Evolutionary conservation across 2,888 invertebrate genomes (phyloP).

Genomic region (Ommatoiulus sabulosus): DNA sequence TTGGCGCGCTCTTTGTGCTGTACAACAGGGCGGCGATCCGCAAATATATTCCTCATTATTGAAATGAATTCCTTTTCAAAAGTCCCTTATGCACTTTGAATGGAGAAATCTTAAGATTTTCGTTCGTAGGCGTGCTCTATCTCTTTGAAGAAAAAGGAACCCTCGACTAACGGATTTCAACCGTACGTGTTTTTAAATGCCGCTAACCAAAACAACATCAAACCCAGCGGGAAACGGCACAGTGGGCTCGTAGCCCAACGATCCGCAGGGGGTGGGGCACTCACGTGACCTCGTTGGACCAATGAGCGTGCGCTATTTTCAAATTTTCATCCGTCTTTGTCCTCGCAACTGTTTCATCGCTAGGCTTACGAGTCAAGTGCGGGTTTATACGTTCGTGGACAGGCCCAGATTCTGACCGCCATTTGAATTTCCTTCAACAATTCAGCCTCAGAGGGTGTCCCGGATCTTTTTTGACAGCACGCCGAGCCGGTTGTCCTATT

Average conservation of each 20-base stretch:
- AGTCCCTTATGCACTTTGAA: neutral
- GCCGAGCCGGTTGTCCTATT: neutral
- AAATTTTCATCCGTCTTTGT: slow-evolving; percentile 51
- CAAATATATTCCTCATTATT: neutral
- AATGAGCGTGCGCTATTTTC: slow-evolving; percentile 42
- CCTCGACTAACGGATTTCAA: slow-evolving; percentile 1
- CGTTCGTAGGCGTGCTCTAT: neutral
- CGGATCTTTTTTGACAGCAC: neutral
- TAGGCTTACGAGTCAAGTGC: slow-evolving; percentile 28
- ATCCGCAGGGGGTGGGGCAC: neutral
- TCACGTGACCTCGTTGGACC: slow-evolving; percentile 41
- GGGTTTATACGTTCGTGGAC: neutral
- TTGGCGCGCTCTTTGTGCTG: neutral
- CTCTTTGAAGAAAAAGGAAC: neutral
- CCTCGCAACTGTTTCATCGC: slow-evolving; percentile 41
- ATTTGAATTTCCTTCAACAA: neutral
- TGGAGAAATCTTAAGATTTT: neutral
- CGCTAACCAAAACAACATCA: neutral
- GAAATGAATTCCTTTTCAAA: neutral
- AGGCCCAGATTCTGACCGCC: neutral
- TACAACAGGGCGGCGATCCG: neutral
- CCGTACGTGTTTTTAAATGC: neutral
- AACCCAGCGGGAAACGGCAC: neutral
- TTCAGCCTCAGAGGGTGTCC: neutral
- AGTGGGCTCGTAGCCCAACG: neutral